Evolutionary conservation across 2,113 vertebrate genomes (phyloP).

Genomic region (Crocuta crocuta): DNA sequence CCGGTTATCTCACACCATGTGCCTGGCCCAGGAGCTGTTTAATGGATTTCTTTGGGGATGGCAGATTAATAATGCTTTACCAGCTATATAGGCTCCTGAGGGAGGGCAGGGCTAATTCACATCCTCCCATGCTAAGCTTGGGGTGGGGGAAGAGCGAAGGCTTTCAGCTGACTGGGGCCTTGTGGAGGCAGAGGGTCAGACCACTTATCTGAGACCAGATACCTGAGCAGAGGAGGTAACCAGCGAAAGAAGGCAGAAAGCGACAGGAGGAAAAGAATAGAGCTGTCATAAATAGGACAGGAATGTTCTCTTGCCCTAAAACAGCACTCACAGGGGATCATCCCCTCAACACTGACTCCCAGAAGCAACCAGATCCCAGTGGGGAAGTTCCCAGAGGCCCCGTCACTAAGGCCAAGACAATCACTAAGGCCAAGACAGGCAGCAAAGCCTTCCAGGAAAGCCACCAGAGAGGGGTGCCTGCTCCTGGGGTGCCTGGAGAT

Average conservation of each 20-base stretch:
- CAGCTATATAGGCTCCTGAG: conserved; percentile 46
- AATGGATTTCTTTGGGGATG: conserved; percentile 71
- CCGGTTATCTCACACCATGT: not conserved
- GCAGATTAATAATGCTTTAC: conserved; percentile 60
- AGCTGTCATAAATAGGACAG: not conserved
- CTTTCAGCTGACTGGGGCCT: not conserved
- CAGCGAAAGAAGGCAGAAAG: not conserved
- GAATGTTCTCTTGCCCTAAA: not conserved
- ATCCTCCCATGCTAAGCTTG: not conserved
- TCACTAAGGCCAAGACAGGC: not conserved
- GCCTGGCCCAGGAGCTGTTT: not conserved
- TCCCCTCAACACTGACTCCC: not conserved
- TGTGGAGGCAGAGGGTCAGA: not conserved
- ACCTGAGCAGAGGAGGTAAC: not conserved
- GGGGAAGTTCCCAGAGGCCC: not conserved
- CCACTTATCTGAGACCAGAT: conserved; percentile 39
- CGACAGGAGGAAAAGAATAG: not conserved
- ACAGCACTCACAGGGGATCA: not conserved
- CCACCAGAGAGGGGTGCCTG: not conserved
- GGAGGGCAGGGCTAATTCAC: not conserved
- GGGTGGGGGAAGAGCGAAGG: not conserved
- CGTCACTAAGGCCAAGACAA: not conserved
- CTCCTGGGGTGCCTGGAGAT: not conserved
- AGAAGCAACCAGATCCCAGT: not conserved
- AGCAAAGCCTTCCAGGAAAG: not conserved